Base-by-base conservation (phyloP, 2,888 invertebrate genomes). In the Torymus aiolomorphi region DNA sequence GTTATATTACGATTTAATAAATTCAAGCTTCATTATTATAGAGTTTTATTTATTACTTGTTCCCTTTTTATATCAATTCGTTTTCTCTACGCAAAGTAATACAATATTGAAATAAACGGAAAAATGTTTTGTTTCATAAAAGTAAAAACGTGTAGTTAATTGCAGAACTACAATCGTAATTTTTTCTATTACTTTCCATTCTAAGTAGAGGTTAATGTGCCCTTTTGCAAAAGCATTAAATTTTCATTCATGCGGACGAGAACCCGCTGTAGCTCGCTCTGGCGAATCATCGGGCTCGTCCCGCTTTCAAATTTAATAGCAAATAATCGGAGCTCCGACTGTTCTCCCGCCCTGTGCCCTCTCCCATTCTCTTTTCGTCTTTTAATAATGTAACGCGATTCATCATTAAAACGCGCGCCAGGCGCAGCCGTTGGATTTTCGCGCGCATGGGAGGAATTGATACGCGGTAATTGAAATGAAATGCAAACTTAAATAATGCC, bases 401-500 rank as follows among this genome's bases (percentile, higher is more conserved):
- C 20, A 66, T 74, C 74, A 59, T 74, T 66, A 66, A 74, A 57
- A 54, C 20, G 51, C 18, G 66, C 42, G 18, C 49, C 52, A 51
- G 31, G 14, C 18, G 54, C n/a, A 42, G 42, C 42, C 42, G 42
- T 42, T 42, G 42, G 56, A 65, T 65, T 49, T 74, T 65, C 49
- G 16, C 52, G 52, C 72, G 14, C 20, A 12, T 10, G 12, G 31
- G 65, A 74, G 57, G 66, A 56, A 74, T 74, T 57, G 65, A 74
- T 74, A 42, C 42, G 42, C 65, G 13, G 57, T 74, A 65, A 74
- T 74, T 66, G 74, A 74, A 74, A 66, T 49, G 66, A 65, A 66
- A 74, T 66, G 74, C 54, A 74, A 74, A 57, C 66, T 66, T 74
- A 63, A 74, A 74, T 66, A 74, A 74, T 51, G 66, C n/a, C 57